Evolutionary conservation across 2,113 vertebrate genomes (phyloP).

Genomic region (Rostratula benghalensis): DNA sequence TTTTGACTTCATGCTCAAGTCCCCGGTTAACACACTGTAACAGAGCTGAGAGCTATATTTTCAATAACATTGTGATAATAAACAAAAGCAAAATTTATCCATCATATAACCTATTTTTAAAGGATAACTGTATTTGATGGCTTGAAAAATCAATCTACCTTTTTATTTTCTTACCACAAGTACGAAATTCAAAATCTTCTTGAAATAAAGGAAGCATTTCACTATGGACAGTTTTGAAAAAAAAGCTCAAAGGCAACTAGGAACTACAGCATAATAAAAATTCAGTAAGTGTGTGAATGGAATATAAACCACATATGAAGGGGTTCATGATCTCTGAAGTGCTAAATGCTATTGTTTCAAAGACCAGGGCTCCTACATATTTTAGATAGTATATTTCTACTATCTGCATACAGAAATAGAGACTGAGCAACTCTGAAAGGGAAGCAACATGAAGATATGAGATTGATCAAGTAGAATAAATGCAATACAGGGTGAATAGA

Average conservation of each 20-base stretch:
- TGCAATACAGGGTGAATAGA: neutral
- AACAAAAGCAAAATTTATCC: neutral
- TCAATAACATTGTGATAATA: neutral
- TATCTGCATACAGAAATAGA: neutral
- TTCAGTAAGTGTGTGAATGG: neutral
- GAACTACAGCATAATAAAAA: neutral
- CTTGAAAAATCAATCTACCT: neutral
- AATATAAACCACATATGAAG: neutral
- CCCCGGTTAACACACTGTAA: neutral
- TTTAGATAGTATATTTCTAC: neutral
- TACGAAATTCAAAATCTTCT: neutral
- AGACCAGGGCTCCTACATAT: neutral
- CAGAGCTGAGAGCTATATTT: neutral
- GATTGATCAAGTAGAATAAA: neutral
- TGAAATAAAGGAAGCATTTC: neutral
- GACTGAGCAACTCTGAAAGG: neutral
- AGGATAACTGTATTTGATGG: neutral
- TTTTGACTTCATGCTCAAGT: neutral
- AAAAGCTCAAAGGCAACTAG: neutral
- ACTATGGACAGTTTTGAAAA: neutral
- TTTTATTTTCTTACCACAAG: neutral
- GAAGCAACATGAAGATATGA: neutral
- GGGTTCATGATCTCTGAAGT: neutral
- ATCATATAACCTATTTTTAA: neutral
- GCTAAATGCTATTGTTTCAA: neutral